Evolutionary conservation across 2,113 vertebrate species (phyloP), one percentile per base, ranked within the genome.

Genomic region (Bubo scandiacus): DNA sequence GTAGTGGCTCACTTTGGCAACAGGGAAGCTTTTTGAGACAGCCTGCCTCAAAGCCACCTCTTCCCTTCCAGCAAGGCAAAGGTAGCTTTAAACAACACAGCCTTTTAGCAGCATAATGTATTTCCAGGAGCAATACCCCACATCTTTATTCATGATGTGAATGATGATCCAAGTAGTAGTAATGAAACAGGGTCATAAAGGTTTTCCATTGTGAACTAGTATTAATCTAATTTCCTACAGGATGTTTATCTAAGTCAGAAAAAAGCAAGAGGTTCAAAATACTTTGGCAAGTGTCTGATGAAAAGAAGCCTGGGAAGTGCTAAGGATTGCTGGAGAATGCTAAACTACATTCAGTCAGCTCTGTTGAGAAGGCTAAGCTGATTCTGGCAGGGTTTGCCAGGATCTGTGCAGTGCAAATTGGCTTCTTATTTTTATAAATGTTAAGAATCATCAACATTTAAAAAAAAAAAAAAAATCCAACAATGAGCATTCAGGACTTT

Each of bases 171-270:
- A 16, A 90, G 85, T n/a, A 67, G 68, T 66, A 93, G 88, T 92
- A 97, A 93, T 71, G 92, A 95, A 94, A 78, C 9, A 2, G 82
- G 75, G 84, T 86, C 82, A 32, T 9, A 49, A 95, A 85, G 54
- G 49, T 57, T 88, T 71, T 75, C 70, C 40, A 54, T 81, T 94
- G 87, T 90, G 93, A 93, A 54, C 73, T 61, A 26, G 86, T 84
- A 92, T 94, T 96, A 94, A 96, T 92, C 88, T 91, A 25, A 78
- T 90, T 95, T 94, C 83, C 88, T 93, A 94, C 52, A 61, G 71
- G 57, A 65, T 82, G 91, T 94, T 96, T 96, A 81, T 95, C 93
- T 91, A 91, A 93, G 68, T 90, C 82, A 91, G 94, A 92, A 95
- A 92, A 88, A 85, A 63, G 74, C 83, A 77, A 91, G 84, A 3